Conservation (phyloP, 2,797 vertebrate genomes). For the Melanotaenia parkinsoni region DNA sequence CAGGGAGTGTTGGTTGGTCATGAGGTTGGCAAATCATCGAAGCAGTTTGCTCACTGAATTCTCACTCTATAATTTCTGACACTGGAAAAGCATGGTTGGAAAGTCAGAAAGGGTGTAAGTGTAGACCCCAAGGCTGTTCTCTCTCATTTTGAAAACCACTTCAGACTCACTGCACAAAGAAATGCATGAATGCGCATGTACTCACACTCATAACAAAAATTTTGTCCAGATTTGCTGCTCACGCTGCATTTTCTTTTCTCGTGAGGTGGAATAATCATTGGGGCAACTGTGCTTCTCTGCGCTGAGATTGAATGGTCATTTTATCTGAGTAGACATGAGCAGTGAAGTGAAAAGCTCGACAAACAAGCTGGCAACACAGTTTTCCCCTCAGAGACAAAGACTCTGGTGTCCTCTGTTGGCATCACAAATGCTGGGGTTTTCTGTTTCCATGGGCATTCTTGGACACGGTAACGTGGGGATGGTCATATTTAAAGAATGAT, state of each 20-base stretch:
- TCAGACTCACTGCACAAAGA: constrained; percentile 47
- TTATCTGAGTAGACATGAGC: constrained; percentile 77
- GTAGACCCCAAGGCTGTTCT: constrained; percentile 70
- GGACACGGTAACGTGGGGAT: constrained; percentile 58
- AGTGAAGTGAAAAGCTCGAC: constrained; percentile 74
- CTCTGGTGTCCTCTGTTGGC: constrained; percentile 70
- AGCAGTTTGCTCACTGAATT: constrained; percentile 71
- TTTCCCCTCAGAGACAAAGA: constrained; percentile 73
- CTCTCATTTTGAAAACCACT: constrained; percentile 69
- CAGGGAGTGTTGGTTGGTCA: constrained; percentile 54
- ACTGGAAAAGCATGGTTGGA: constrained; percentile 63
- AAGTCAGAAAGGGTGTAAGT: constrained; percentile 62
- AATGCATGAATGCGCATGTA: constrained; percentile 15
- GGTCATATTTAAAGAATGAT: constrained; percentile 70
- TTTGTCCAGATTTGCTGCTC: constrained; percentile 50
- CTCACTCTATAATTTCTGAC: constrained; percentile 75
- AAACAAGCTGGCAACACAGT: constrained; percentile 68
- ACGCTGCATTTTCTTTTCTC: constrained; percentile 58
- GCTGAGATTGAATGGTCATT: constrained; percentile 64
- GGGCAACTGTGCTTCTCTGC: constrained; percentile 36
- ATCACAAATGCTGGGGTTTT: constrained; percentile 45
- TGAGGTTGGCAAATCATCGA: constrained; percentile 64
- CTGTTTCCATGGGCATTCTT: constrained; percentile 67
- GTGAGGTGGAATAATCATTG: constrained; percentile 44
- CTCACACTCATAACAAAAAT: constrained; percentile 24